Conservation (phyloP, 2,888 invertebrate species). For the Ornithoptera priamus region DNA sequence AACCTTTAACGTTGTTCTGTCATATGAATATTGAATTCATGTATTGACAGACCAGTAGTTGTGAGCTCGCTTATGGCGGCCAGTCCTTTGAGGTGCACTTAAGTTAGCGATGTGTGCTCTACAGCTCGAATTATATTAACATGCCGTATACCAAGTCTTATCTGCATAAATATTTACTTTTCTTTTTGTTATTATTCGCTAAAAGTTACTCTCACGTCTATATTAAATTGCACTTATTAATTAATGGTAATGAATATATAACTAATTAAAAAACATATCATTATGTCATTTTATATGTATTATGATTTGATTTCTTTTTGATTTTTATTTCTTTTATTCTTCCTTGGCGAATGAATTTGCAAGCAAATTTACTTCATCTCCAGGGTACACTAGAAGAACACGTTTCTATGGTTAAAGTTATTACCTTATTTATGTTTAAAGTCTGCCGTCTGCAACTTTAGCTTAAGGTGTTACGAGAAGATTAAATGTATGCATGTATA, state of each 20-base stretch:
- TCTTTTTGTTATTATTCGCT: conserved; percentile 30
- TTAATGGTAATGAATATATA: neutral
- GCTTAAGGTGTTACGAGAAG: no score
- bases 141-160: conserved; percentile 11
- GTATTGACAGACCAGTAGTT: conserved; percentile 35
- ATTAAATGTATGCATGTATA: no score
- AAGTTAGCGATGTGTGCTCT: conserved; percentile 43
- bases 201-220: conserved; percentile 35
- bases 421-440: no score
- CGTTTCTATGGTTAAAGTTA: no score
- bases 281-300: no score
- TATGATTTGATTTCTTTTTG: no score
- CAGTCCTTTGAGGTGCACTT: conserved; percentile 56
- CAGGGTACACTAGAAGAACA: no score
- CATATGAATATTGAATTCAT: conserved; percentile 27
- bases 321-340: no score
- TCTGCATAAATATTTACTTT: conserved; percentile 31
- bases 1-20: conserved; percentile 3
- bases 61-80: conserved; percentile 49
- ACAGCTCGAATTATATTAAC: conserved; percentile 20
- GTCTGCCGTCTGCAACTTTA: no score
- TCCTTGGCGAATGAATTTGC: no score
- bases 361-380: no score
- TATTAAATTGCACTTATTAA: conserved; percentile 34
- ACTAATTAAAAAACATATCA: neutral